A percentile compares a stretch with the other conserved stretches of the same genome.
Conservation (phyloP, 2,113 vertebrate genomes). For the Microtus oregoni region DNA sequence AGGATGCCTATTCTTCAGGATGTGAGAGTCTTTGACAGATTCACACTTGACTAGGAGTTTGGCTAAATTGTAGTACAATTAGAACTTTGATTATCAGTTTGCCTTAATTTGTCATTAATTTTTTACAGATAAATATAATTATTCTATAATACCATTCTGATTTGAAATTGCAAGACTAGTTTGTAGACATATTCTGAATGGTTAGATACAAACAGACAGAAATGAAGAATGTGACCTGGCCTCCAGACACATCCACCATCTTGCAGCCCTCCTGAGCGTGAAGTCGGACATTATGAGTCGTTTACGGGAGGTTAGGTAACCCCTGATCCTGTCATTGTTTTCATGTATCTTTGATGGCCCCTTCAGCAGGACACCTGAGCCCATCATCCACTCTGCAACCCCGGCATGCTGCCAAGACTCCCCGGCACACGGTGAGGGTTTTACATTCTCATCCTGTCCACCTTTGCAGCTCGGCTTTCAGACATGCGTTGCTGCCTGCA, state of each 20-base stretch:
- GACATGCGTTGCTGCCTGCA: neutral
- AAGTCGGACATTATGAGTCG: accelerated
- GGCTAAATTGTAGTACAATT: neutral
- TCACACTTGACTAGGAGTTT: neutral
- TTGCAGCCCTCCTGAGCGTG: accelerated
- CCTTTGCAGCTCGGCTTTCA: neutral
- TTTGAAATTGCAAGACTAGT: neutral
- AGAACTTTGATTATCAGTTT: neutral
- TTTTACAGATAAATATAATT: neutral
- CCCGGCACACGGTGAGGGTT: accelerated
- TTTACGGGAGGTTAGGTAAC: accelerated
- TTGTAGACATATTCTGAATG: neutral
- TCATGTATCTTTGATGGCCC: accelerated
- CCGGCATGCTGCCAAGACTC: accelerated
- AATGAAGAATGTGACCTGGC: accelerated
- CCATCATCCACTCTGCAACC: accelerated
- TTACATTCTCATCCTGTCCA: neutral
- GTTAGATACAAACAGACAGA: neutral
- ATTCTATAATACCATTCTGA: neutral
- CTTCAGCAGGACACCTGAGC: neutral
- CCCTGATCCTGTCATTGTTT: accelerated
- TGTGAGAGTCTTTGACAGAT: neutral
- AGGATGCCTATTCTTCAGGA: accelerated
- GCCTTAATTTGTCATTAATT: neutral
- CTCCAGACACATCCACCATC: accelerated